phyloP scores from a whole-genome alignment of 1,140 invertebrate genomes.

The Euschistus heros region DNA sequence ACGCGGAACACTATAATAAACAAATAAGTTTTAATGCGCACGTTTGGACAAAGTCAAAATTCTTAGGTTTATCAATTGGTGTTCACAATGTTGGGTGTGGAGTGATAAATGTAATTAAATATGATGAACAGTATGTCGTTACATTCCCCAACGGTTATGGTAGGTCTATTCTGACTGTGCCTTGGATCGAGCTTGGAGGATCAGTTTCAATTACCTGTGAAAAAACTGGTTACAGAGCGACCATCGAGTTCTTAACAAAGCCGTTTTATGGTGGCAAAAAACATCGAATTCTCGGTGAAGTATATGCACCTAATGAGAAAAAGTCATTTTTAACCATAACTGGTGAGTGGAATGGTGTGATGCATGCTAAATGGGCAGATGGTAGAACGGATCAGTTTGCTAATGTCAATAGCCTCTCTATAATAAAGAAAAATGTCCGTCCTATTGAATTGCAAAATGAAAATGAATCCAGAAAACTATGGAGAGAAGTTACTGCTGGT shows the following conservation, averaged over 20 bases:
- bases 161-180: conserved; percentile 86
- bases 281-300: conserved; percentile 75
- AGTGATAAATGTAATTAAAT: conserved; percentile 67
- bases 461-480: conserved; percentile 84
- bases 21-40: conserved; percentile 84
- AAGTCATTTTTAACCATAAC: conserved; percentile 76
- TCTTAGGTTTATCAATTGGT: conserved; percentile 88
- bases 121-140: conserved; percentile 83
- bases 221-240: conserved; percentile 79
- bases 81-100: conserved; percentile 80
- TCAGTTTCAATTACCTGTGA: conserved; percentile 75
- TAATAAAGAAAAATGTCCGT: conserved; percentile 80
- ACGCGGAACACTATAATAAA: conserved; percentile 86
- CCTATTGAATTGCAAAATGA: conserved; percentile 69
- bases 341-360: conserved; percentile 93
- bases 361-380: conserved; percentile 78
- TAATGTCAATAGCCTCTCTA: conserved; percentile 74
- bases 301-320: conserved; percentile 64
- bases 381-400: conserved; percentile 80
- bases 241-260: conserved; percentile 90
- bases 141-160: conserved; percentile 96
- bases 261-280: conserved; percentile 95
- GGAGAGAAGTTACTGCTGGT: conserved; percentile 93
- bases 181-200: conserved; percentile 94
- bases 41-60: conserved; percentile 97